Conservation (phyloP, 2,888 invertebrate species). For the Ephialtes manifestator region DNA sequence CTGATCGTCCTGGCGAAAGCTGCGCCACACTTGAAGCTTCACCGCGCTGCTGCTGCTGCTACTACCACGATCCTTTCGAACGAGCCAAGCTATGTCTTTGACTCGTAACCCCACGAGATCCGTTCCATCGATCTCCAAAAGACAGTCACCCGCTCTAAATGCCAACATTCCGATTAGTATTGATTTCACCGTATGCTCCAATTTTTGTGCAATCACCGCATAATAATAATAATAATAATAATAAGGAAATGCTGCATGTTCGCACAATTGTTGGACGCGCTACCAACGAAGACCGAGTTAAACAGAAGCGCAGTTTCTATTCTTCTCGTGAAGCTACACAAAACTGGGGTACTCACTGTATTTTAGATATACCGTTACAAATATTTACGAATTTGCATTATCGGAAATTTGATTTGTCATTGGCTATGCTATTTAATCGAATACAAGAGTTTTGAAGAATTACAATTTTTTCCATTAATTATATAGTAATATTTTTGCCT, state of each 20-base stretch:
- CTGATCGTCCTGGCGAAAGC: conserved; percentile 20
- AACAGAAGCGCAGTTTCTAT: too few species aligned
- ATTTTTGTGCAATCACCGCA: not conserved
- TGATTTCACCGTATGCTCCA: not conserved
- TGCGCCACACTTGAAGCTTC: conserved; percentile 81
- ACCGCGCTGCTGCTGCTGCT: conserved; percentile 66
- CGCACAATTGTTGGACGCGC: not conserved
- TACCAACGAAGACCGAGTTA: not conserved
- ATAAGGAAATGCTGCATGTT: not conserved
- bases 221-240: not conserved
- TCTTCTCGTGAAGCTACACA: too few species aligned
- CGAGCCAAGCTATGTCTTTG: conserved; percentile 86
- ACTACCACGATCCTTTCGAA: conserved; percentile 72
- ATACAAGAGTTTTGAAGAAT: too few species aligned
- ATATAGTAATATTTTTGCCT: too few species aligned
- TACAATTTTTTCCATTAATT: too few species aligned
- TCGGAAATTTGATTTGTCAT: too few species aligned
- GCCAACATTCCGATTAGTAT: conserved; percentile 11
- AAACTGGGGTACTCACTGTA: too few species aligned
- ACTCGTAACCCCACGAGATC: conserved; percentile 88
- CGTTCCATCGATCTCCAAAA: conserved; percentile 89
- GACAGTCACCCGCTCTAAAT: conserved; percentile 89
- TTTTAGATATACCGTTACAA: too few species aligned
- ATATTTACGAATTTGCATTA: too few species aligned
- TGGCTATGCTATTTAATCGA: too few species aligned